These are phyloP conservation scores for Dryadula phaetusa DNA, from an alignment of 2,888 invertebrate genomes.

Conservation along the genomic window DNA sequence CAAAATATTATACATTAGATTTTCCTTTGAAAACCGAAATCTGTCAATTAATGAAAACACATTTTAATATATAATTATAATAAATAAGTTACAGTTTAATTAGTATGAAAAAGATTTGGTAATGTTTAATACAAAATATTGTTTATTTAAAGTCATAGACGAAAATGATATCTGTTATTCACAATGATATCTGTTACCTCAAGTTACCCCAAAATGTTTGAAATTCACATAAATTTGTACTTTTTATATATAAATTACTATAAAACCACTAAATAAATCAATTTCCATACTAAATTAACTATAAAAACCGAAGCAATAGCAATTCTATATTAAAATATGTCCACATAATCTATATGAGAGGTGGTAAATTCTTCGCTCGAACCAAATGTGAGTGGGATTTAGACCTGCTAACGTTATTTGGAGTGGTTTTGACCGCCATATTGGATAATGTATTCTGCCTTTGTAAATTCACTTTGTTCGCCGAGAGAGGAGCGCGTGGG, in stretches of 20 bases:
- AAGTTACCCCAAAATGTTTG: too few relatives aligned
- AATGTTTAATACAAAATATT: background rate
- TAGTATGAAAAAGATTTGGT: background rate
- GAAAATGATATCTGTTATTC: too few relatives aligned
- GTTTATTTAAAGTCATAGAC: background rate
- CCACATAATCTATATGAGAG: slow-evolving; percentile 60
- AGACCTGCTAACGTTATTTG: slow-evolving; percentile 67
- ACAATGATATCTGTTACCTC: too few relatives aligned
- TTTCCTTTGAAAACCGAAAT: slow-evolving; percentile 20
- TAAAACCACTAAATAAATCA: background rate
- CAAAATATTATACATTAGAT: slow-evolving; percentile 29
- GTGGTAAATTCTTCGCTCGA: slow-evolving; percentile 70
- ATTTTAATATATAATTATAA: slow-evolving; percentile 22
- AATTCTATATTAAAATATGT: slow-evolving; percentile 26
- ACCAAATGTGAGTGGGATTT: slow-evolving; percentile 71
- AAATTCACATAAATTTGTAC: too few relatives aligned
- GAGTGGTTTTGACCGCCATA: slow-evolving; percentile 62
- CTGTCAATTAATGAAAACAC: slow-evolving; percentile 25
- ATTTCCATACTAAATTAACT: background rate
- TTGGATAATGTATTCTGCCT: slow-evolving; percentile 62
- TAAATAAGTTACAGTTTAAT: slow-evolving; percentile 10
- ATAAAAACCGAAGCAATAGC: background rate
- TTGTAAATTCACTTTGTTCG: slow-evolving; percentile 65
- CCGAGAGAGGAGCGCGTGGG: slow-evolving; percentile 72
- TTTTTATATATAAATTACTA: background rate